Evolutionary conservation across 2,888 invertebrate species (phyloP), one percentile per base, ranked within the genome.

Genomic region (Cancer borealis): DNA sequence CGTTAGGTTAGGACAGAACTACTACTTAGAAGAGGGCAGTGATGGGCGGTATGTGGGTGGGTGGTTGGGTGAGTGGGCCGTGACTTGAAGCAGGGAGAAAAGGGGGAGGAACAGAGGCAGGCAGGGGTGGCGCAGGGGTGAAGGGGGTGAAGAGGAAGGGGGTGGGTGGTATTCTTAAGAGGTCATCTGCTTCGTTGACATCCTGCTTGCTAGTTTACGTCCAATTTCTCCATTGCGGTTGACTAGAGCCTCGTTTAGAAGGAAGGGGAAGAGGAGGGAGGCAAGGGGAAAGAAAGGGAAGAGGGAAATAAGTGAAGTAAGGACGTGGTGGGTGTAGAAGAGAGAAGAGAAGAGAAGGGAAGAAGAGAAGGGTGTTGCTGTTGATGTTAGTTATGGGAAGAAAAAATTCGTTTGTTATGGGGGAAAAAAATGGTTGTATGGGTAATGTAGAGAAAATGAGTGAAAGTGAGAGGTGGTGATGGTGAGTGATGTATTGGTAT

Each of bases 211-310:
- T 12, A 30, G 87, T 84, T 92, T 92, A 73, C 39, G 54, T 84
- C 87, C 87, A 92, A 87, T 92, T 92, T 87, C 54, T 21, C 54
- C 92, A 87, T 87, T 92, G 87, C 87, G 92, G 87, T 87, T 92
- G 87, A 92, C 87, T 84, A 60, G 92, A 89, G 49, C 49, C 17
- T 89, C 14, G 47, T 3, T 17, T 6, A 8, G 89, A 14, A 12
- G 47, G 30, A 17, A 46, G 45, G 6, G 21, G 21, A 46, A 17
- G 8, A 0, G 0, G 17, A 46, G 17, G 3, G 87, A 87, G 5
- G 26, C 3, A 14, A n/a, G 47, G 47, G 47, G n/a, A 46, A 8
- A 21, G 46, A 88, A 14, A 17, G 45, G n/a, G 88, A 39, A 88
- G 88, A 21, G 30, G 17, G 47, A 3, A n/a, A 1, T 10, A 47